phyloP scores from a whole-genome alignment of 2,113 vertebrate genomes.

The Psophia crepitans region DNA sequence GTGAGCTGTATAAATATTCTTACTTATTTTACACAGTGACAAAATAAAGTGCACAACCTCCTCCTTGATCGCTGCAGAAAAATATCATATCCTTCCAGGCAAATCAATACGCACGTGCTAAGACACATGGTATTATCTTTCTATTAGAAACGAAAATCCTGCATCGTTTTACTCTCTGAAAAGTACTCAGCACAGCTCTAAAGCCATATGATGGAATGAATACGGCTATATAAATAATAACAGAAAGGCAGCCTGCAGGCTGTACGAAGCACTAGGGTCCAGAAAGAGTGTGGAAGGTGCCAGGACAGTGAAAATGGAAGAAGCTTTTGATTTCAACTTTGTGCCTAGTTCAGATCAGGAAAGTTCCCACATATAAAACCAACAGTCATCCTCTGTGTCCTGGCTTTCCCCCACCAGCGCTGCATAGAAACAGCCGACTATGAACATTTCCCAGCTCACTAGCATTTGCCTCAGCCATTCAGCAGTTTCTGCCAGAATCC shows the following conservation, averaged over 20 bases:
- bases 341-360: fast-evolving
- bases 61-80: not conserved
- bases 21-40: not conserved
- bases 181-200: not conserved
- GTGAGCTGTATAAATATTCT: not conserved
- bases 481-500: slow-evolving; percentile 44
- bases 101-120: not conserved
- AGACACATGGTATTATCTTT: not conserved
- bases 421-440: slow-evolving; percentile 12
- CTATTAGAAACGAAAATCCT: not conserved
- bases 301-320: not conserved
- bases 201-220: not conserved
- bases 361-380: not conserved
- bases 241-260: not conserved
- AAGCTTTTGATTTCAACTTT: not conserved
- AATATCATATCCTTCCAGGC: not conserved
- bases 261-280: not conserved
- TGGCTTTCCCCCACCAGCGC: not conserved
- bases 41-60: not conserved
- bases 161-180: not conserved
- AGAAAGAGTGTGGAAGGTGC: not conserved
- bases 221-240: not conserved
- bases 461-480: slow-evolving; percentile 46
- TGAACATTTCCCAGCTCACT: not conserved
- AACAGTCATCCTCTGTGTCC: not conserved